Evolutionary conservation across 2,888 invertebrate genomes (phyloP).

Genomic region (Cyclophora albipunctata): DNA sequence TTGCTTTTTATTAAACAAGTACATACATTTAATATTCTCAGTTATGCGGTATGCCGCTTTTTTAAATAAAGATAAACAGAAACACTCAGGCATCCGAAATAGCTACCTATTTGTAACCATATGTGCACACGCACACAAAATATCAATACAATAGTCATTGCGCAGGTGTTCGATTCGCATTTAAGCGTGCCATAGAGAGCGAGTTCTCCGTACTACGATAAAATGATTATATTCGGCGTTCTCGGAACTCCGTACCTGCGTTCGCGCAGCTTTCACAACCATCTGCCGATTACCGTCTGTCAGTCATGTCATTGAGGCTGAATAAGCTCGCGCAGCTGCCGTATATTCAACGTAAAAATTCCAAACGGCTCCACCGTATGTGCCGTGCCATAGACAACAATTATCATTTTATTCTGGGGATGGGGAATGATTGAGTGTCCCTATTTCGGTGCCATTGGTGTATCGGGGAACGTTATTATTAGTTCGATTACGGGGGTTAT

Average conservation of each 20-base stretch:
- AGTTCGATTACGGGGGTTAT: too few relatives aligned
- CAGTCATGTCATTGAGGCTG: conserved; percentile 30
- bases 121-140: neutral
- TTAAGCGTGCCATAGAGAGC: conserved; percentile 52
- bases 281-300: conserved; percentile 59
- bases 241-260: conserved; percentile 68
- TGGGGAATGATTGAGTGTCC: too few relatives aligned
- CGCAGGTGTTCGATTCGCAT: conserved; percentile 58
- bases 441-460: too few relatives aligned
- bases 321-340: conserved; percentile 31
- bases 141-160: neutral
- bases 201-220: conserved; percentile 56
- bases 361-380: neutral
- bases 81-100: too few relatives aligned
- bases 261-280: conserved; percentile 59
- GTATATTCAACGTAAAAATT: conserved; percentile 20
- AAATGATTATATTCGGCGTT: conserved; percentile 65
- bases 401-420: too few relatives aligned
- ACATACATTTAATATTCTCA: too few relatives aligned
- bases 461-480: too few relatives aligned
- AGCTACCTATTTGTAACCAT: too few relatives aligned
- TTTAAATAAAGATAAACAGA: too few relatives aligned
- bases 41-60: too few relatives aligned
- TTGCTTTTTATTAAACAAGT: too few relatives aligned
- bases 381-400: conserved; percentile 2